Conservation (phyloP, 1,140 invertebrate genomes). For the Mya arenaria region DNA sequence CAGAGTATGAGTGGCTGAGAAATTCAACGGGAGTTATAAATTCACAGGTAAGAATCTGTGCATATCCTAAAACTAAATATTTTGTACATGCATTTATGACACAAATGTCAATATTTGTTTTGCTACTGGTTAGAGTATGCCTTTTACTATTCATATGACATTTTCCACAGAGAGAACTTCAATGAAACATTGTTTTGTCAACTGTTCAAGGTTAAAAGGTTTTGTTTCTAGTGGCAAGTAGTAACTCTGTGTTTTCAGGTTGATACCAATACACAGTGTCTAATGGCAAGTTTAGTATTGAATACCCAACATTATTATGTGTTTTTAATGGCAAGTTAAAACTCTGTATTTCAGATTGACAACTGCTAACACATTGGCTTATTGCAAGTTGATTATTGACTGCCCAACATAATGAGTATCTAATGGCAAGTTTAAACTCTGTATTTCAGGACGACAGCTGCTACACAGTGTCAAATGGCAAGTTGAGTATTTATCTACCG, state of each 20-base stretch:
- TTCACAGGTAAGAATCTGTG: not conserved
- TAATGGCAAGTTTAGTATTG: conserved; percentile 65
- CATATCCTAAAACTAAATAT: not conserved
- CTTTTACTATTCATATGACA: not conserved
- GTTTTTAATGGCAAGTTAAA: no score
- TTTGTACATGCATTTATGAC: not conserved
- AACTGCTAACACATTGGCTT: conserved; percentile 54
- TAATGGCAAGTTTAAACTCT: no score
- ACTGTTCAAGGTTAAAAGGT: no score
- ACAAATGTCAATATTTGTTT: not conserved
- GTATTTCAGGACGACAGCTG: not conserved
- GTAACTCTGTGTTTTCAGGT: no score
- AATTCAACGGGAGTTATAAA: conserved; percentile 1
- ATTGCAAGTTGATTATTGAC: conserved; percentile 64
- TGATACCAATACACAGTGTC: conserved; percentile 51
- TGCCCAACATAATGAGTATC: no score
- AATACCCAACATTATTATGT: conserved; percentile 48
- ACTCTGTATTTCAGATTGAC: not conserved
- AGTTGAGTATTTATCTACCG: conserved; percentile 61
- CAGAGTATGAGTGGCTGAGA: conserved; percentile 61
- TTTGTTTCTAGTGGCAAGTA: no score
- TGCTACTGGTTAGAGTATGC: not conserved
- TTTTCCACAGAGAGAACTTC: not conserved
- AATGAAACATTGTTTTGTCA: not conserved
- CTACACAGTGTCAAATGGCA: conserved; percentile 64